Conservation (phyloP, 2,113 vertebrate genomes). For the Dipodomys ordii region DNA sequence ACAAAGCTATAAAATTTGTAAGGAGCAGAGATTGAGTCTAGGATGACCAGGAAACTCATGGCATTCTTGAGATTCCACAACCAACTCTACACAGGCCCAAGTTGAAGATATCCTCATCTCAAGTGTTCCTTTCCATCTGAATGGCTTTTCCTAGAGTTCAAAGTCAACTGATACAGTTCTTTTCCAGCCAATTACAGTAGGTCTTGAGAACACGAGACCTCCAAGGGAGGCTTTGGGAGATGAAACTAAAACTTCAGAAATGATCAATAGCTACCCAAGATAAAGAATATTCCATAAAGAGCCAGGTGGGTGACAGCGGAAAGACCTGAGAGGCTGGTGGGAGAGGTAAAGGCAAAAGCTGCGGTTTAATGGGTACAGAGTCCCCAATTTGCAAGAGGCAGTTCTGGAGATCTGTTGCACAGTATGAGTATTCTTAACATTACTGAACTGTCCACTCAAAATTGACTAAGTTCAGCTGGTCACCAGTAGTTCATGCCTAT, state of each 20-base stretch:
- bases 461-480: no score
- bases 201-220: no score
- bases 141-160: no score
- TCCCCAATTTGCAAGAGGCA: not conserved
- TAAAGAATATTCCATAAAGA: no score
- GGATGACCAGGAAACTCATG: not conserved
- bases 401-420: not conserved
- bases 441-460: not conserved
- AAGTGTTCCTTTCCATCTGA: no score
- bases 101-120: not conserved
- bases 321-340: not conserved
- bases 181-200: no score
- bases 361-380: not conserved
- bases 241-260: no score
- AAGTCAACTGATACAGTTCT: no score
- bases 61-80: not conserved
- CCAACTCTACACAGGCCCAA: not conserved
- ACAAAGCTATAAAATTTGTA: not conserved
- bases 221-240: no score
- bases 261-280: no score
- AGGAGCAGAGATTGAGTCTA: not conserved
- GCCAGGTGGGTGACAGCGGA: no score
- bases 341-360: not conserved
- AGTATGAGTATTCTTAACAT: not conserved
- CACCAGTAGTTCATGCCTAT: no score